phyloP scores from a whole-genome alignment of 2,797 vertebrate species.

The Periparus ater region DNA sequence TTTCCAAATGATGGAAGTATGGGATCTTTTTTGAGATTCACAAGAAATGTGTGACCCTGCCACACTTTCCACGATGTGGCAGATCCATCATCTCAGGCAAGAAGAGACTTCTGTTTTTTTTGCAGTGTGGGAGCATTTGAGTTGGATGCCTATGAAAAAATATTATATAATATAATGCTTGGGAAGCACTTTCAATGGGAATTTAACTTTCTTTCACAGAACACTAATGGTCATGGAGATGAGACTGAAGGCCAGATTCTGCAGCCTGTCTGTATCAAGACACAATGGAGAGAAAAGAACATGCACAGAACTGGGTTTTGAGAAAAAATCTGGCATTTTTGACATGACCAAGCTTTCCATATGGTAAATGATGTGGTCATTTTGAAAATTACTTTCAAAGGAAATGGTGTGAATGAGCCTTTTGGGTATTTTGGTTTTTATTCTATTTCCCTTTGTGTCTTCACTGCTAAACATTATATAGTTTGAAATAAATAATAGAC shows the following conservation, averaged over 20 bases:
- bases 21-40: background rate
- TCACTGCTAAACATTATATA: background rate
- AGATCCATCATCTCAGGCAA: background rate
- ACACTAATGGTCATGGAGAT: background rate
- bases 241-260: background rate
- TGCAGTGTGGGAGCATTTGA: background rate
- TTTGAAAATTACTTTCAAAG: background rate
- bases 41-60: background rate
- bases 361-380: background rate
- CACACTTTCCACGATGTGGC: background rate
- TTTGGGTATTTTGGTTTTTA: background rate
- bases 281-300: background rate
- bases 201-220: background rate
- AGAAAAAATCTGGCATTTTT: background rate
- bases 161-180: background rate
- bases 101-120: background rate
- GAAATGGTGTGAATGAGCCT: background rate
- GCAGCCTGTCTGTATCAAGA: background rate
- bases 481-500: slow-evolving; percentile 22
- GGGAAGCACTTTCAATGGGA: background rate
- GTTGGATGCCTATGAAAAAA: background rate
- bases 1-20: background rate
- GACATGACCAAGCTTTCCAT: background rate
- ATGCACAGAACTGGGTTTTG: background rate
- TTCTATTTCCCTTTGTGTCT: background rate